These are phyloP conservation scores for Chrysochloris asiatica DNA, from an alignment of 2,113 vertebrate genomes.

Conservation along the genomic window DNA sequence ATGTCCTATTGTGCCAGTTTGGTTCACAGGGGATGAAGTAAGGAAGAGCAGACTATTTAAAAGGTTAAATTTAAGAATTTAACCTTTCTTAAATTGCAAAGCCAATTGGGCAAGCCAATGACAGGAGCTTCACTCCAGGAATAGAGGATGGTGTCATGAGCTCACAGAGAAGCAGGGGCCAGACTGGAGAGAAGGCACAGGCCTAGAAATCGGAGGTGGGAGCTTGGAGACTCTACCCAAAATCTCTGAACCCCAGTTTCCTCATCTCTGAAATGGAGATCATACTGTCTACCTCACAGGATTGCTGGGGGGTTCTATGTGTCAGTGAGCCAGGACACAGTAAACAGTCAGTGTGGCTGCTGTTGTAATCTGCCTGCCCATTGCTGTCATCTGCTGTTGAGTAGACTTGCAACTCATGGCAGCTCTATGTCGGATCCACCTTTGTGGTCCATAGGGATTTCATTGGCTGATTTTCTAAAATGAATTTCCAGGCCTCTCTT, in stretches of 20 bases:
- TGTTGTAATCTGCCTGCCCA: background rate
- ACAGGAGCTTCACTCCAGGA: background rate
- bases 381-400: background rate
- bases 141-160: background rate
- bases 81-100: background rate
- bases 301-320: fast-evolving
- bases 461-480: background rate
- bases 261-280: background rate
- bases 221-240: background rate
- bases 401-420: background rate
- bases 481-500: background rate
- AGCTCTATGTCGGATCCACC: background rate
- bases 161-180: background rate
- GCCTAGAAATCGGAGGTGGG: background rate
- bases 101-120: background rate
- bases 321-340: fast-evolving
- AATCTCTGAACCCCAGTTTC: background rate
- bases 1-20: background rate
- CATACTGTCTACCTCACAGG: background rate
- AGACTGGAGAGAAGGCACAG: background rate
- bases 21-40: background rate
- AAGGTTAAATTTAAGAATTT: too few species aligned
- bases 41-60: background rate
- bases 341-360: too few species aligned
- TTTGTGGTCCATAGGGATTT: background rate